Percentiles rank a stretch among this genome's conserved stretches.
Evolutionary conservation across 1,140 invertebrate genomes (phyloP).

Genomic region (Thaumetopoea pityocampa): DNA sequence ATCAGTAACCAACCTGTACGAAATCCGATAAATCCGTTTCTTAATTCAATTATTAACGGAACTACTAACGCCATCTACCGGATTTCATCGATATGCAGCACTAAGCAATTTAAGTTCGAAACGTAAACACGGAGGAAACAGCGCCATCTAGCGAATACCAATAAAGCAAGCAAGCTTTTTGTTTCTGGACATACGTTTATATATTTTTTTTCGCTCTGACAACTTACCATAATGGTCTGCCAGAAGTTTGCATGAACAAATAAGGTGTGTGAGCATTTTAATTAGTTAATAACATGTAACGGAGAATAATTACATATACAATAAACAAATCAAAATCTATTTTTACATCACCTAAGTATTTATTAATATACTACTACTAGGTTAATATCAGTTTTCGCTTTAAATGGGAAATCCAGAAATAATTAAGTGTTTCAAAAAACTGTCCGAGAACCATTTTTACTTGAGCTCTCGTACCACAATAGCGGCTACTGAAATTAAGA

Average conservation of each 20-base stretch:
- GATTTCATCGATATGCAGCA: conserved; percentile 23
- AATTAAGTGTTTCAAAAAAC: no score
- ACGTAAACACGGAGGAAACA: conserved; percentile 14
- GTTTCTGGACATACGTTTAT: conserved; percentile 21
- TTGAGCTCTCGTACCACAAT: no score
- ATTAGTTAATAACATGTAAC: no score
- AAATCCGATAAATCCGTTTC: no score
- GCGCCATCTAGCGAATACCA: conserved; percentile 44
- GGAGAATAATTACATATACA: conserved; percentile 4
- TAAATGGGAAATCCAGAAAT: no score
- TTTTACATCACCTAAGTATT: conserved; percentile 1
- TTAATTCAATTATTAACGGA: no score
- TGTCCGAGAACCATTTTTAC: no score
- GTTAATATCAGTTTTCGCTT: no score
- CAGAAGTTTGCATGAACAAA: conserved; percentile 62
- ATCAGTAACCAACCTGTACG: no score
- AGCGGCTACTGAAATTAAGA: no score
- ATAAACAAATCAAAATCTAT: conserved; percentile 1
- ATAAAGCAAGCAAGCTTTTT: conserved; percentile 50
- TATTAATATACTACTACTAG: no score
- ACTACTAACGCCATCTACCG: conserved; percentile 26
- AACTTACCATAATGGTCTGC: conserved; percentile 66
- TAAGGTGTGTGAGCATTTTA: conserved; percentile 37
- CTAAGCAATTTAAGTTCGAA: conserved; percentile 27
- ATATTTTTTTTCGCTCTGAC: conserved; percentile 37